Conservation (phyloP, 2,113 vertebrate species). For the Alouatta palliata region DNA sequence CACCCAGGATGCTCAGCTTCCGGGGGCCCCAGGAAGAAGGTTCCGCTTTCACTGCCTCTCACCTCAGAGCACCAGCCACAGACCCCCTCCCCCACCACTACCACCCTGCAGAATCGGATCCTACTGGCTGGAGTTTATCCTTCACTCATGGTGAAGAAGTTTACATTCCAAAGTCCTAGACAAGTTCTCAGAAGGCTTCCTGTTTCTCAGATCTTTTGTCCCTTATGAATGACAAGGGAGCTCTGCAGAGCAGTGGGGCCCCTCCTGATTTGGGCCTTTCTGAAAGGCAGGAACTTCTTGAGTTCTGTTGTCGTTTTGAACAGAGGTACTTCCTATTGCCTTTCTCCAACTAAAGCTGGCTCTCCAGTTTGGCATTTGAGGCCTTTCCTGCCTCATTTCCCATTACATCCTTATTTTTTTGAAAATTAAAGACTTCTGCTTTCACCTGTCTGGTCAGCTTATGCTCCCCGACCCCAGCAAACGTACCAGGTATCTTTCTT, state of each 20-base stretch:
- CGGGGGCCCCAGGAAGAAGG: neutral
- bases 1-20: neutral
- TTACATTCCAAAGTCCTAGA: neutral
- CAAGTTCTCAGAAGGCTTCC: neutral
- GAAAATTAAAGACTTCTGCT: neutral
- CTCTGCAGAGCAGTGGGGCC: neutral
- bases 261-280: neutral
- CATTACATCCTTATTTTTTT: neutral
- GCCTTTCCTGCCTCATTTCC: neutral
- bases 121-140: neutral
- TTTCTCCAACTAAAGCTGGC: neutral
- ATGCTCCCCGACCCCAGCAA: neutral
- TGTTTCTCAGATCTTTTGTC: neutral
- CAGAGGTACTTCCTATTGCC: neutral
- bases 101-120: neutral
- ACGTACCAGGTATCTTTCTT: neutral
- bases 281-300: neutral
- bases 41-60: neutral
- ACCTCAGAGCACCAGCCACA: neutral
- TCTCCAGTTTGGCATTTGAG: neutral
- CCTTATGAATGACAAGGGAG: neutral
- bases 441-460: neutral
- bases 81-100: neutral
- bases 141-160: neutral
- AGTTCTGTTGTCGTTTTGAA: neutral